Evolutionary conservation across 2,113 vertebrate species (phyloP).

Genomic region (Lycaon pictus): DNA sequence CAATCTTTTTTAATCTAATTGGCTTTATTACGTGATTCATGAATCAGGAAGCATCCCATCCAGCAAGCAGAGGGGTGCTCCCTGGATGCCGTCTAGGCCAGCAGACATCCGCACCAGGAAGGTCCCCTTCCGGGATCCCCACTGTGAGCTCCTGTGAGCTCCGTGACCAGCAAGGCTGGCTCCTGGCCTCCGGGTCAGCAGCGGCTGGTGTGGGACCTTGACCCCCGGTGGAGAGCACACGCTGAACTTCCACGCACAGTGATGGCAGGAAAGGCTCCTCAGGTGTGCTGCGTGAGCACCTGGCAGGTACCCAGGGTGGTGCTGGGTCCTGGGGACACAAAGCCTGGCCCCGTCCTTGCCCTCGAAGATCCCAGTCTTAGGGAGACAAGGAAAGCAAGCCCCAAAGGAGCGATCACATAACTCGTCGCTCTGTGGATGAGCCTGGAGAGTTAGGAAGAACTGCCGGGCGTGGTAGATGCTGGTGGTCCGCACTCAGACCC

Average conservation of each 20-base stretch:
- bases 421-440: no score
- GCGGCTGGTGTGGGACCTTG: background rate
- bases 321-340: background rate
- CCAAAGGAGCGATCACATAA: background rate
- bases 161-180: background rate
- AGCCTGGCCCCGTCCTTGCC: background rate
- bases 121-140: background rate
- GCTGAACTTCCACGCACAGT: rapidly evolving
- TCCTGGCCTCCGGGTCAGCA: background rate
- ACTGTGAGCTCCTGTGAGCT: background rate
- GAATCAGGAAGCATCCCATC: background rate
- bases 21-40: background rate
- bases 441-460: background rate
- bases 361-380: background rate
- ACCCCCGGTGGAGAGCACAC: no score
- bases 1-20: background rate
- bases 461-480: background rate
- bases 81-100: background rate
- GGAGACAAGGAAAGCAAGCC: background rate
- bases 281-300: rapidly evolving
- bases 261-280: background rate
- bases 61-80: background rate
- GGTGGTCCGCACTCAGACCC: background rate
- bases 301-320: background rate
- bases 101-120: rapidly evolving